A percentile compares a stretch with the other conserved stretches of the same genome.
phyloP scores from a whole-genome alignment of 1,140 invertebrate genomes.

The Leptinotarsa undecemlineata region DNA sequence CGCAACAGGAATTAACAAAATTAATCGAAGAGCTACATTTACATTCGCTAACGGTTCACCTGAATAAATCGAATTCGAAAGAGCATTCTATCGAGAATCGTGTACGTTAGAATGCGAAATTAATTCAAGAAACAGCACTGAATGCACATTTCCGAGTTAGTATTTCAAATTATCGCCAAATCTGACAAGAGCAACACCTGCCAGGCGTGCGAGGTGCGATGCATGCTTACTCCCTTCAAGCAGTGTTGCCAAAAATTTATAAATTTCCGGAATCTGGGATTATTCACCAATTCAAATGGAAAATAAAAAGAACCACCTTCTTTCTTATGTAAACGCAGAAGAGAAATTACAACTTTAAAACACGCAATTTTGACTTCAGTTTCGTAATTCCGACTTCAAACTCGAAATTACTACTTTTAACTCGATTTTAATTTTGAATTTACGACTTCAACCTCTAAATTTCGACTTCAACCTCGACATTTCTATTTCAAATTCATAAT shows the following conservation, averaged over 20 bases:
- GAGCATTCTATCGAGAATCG: constrained; percentile 48
- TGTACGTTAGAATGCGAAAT: constrained; percentile 48
- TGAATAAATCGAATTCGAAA: constrained; percentile 45
- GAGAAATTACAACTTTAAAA: too few species aligned
- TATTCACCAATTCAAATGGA: too few species aligned
- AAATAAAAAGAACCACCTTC: too few species aligned
- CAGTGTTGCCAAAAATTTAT: not conserved
- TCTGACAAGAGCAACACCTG: constrained; percentile 50
- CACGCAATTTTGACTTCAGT: too few species aligned
- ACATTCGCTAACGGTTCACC: constrained; percentile 40
- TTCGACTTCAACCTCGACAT: too few species aligned
- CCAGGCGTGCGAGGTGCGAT: constrained; percentile 40
- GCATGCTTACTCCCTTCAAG: constrained; percentile 22
- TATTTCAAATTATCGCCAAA: constrained; percentile 50
- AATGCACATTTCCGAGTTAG: constrained; percentile 48
- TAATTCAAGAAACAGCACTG: constrained; percentile 48
- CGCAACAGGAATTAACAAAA: not conserved
- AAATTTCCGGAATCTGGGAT: too few species aligned
- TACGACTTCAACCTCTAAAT: too few species aligned
- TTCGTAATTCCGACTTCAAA: too few species aligned
- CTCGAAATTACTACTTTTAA: too few species aligned
- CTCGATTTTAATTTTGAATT: too few species aligned
- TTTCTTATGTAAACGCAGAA: too few species aligned
- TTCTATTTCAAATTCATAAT: too few species aligned
- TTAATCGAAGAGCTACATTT: constrained; percentile 26